phyloP scores from a whole-genome alignment of 2,113 vertebrate species.

The Trematomus loennbergii region DNA sequence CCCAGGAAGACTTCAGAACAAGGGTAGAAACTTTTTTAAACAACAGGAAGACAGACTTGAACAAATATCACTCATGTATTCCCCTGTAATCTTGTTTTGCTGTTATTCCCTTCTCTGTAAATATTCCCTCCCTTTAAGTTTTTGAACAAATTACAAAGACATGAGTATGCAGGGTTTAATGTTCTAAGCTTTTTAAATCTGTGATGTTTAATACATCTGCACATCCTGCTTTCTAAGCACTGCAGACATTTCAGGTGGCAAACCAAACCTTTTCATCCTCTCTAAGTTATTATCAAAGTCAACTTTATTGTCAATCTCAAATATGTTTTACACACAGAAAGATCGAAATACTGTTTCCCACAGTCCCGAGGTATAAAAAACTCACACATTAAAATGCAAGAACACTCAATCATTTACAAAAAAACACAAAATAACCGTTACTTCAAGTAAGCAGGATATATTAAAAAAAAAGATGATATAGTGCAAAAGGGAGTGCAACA shows the following conservation, averaged over 20 bases:
- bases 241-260: slow-evolving; percentile 28
- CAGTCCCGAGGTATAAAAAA: too few relatives aligned
- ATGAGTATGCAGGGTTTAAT: slow-evolving; percentile 33
- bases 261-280: not conserved
- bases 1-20: not conserved
- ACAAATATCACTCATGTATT: not conserved
- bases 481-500: too few relatives aligned
- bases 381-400: too few relatives aligned
- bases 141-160: slow-evolving; percentile 54
- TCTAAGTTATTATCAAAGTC: not conserved
- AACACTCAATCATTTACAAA: too few relatives aligned
- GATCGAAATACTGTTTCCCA: too few relatives aligned
- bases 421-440: too few relatives aligned
- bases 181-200: slow-evolving; percentile 40
- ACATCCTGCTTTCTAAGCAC: not conserved
- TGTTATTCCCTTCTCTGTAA: not conserved
- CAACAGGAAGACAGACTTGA: too few relatives aligned
- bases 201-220: slow-evolving; percentile 11
- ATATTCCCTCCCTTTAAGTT: slow-evolving; percentile 6
- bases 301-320: too few relatives aligned
- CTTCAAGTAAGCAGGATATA: too few relatives aligned
- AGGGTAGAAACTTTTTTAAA: too few relatives aligned
- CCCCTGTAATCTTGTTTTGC: not conserved
- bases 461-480: too few relatives aligned
- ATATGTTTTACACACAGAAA: too few relatives aligned